These are phyloP conservation scores for Eutolmus rufibarbis DNA, from an alignment of 2,888 invertebrate genomes.

Conservation along the genomic window DNA sequence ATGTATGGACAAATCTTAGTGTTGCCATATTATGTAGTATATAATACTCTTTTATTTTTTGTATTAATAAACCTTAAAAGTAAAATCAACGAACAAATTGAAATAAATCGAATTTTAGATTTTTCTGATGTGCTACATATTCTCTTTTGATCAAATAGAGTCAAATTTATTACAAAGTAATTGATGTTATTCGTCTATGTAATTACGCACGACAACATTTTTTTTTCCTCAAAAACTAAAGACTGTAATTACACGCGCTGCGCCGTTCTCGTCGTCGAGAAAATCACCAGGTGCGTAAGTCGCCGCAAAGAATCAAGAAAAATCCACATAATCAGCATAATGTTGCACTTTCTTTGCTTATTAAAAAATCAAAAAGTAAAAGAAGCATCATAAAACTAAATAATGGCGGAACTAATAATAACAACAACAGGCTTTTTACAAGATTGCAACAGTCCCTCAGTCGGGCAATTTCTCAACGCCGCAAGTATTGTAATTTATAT, in stretches of 20 bases:
- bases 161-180: neutral
- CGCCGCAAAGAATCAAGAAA: neutral
- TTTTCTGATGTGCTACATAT: too few relatives aligned
- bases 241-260: neutral
- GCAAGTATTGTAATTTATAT: neutral
- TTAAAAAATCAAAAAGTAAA: neutral
- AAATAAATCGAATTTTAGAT: too few relatives aligned
- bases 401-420: neutral
- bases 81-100: too few relatives aligned
- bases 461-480: neutral
- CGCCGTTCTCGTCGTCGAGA: neutral
- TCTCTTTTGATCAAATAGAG: too few relatives aligned
- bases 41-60: too few relatives aligned
- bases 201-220: neutral
- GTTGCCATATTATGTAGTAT: too few relatives aligned
- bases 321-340: neutral
- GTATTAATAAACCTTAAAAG: too few relatives aligned
- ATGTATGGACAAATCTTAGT: too few relatives aligned
- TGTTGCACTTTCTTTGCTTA: neutral
- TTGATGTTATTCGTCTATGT: neutral
- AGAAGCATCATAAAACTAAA: neutral
- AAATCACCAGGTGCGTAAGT: neutral
- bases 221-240: neutral
- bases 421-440: neutral
- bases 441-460: neutral